Percentiles rank a stretch among this genome's conserved stretches.
Conservation (phyloP, 2,113 vertebrate genomes). For the Otolemur garnettii region DNA sequence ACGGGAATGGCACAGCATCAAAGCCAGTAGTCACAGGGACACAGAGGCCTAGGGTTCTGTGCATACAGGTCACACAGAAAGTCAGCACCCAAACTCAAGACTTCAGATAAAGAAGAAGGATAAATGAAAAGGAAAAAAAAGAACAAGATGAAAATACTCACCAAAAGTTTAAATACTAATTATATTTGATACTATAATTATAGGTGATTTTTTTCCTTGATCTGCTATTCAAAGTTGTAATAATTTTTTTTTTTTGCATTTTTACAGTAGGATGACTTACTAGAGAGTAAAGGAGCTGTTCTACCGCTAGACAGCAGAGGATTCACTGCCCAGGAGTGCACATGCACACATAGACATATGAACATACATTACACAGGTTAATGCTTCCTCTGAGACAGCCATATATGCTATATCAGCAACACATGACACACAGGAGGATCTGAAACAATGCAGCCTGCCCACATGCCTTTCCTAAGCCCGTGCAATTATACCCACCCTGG, state of each 20-base stretch:
- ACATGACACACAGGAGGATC: background rate
- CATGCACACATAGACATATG: too few species aligned
- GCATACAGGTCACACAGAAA: background rate
- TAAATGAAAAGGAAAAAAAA: background rate
- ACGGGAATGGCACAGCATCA: background rate
- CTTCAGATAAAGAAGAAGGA: background rate
- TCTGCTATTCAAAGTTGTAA: conserved; percentile 17
- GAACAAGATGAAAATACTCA: background rate
- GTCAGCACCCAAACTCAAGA: background rate
- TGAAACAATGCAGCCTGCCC: background rate
- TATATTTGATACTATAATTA: background rate
- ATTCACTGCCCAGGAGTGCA: background rate
- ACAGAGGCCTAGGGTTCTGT: background rate
- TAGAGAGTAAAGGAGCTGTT: background rate
- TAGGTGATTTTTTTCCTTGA: background rate
- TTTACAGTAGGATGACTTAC: background rate
- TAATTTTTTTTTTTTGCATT: background rate
- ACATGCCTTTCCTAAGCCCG: conserved; percentile 57
- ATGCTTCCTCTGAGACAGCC: conserved; percentile 5
- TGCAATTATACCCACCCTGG: conserved; percentile 62
- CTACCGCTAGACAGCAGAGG: background rate
- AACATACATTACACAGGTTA: background rate
- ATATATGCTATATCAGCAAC: background rate
- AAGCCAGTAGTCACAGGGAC: background rate
- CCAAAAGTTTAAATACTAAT: background rate